phyloP scores from a whole-genome alignment of 53 echinoderm and acorn worm genomes.

The Arbacia lixula region DNA sequence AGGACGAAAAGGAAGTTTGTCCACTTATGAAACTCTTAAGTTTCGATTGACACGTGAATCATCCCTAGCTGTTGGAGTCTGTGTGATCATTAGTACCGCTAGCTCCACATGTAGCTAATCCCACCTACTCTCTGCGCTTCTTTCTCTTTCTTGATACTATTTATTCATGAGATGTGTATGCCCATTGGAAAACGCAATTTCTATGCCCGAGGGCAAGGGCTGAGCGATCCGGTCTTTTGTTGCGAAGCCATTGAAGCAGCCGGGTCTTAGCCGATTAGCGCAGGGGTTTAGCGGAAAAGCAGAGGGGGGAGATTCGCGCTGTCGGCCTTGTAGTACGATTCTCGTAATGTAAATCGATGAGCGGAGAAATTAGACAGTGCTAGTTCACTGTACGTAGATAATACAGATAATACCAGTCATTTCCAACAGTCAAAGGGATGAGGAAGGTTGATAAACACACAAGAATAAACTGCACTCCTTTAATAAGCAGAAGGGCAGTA shows the following conservation, averaged over 20 bases:
- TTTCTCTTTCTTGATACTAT: background rate
- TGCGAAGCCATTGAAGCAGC: slow-evolving; percentile 23
- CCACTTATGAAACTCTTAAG: background rate
- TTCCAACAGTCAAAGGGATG: no score
- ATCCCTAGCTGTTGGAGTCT: slow-evolving; percentile 10
- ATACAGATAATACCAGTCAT: no score
- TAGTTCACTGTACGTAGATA: no score
- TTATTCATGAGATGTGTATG: background rate
- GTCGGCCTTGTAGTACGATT: no score
- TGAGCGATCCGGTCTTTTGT: slow-evolving; percentile 21
- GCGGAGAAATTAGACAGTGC: no score
- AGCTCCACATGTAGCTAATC: no score
- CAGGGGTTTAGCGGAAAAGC: slow-evolving; percentile 34
- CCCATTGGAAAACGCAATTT: slow-evolving; percentile 8
- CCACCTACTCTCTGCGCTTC: no score
- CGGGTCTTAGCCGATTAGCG: slow-evolving; percentile 52
- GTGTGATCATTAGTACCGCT: slow-evolving; percentile 4
- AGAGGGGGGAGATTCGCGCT: slow-evolving; percentile 37
- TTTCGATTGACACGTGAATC: slow-evolving; percentile 40
- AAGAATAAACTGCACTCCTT: no score
- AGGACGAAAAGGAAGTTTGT: slow-evolving; percentile 15
- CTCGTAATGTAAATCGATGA: no score
- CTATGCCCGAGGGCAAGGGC: slow-evolving; percentile 13
- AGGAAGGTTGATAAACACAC: no score
- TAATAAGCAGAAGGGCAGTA: no score